A percentile compares a stretch with the other conserved stretches of the same genome.
phyloP scores from a whole-genome alignment of 2,888 invertebrate genomes.

The Andrena bicolor region DNA sequence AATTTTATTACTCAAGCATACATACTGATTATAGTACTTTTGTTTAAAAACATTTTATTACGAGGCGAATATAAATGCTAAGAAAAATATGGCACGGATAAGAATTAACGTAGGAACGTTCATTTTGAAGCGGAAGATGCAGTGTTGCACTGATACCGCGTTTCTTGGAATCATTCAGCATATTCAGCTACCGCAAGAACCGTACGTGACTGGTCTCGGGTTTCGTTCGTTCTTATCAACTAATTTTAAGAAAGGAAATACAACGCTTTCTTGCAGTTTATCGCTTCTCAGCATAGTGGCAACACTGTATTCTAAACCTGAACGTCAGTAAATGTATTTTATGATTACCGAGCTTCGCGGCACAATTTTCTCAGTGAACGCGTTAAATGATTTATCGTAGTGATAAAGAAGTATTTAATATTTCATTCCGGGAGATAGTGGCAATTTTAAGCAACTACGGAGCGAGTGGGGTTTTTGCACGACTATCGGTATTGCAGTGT shows the following conservation, averaged over 20 bases:
- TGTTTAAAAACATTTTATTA: neutral
- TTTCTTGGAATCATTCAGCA: slow-evolving; percentile 73
- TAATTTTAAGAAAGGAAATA: slow-evolving; percentile 65
- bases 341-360: too few species aligned
- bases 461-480: neutral
- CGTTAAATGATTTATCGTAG: neutral
- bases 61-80: neutral
- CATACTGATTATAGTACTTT: neutral
- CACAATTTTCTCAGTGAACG: neutral
- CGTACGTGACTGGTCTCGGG: slow-evolving; percentile 73
- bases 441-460: neutral
- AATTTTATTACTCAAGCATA: neutral
- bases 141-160: slow-evolving; percentile 64
- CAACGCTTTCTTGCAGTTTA: slow-evolving; percentile 41
- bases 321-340: neutral
- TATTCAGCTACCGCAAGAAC: slow-evolving; percentile 59
- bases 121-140: slow-evolving; percentile 28
- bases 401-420: neutral
- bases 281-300: neutral
- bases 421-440: neutral
- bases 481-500: neutral
- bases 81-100: neutral
- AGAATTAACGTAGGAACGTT: slow-evolving; percentile 2
- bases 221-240: slow-evolving; percentile 66
- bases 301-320: neutral